Percentiles rank a stretch among this genome's conserved stretches.
These are phyloP conservation scores for Acanthoscelides obtectus DNA, from an alignment of 2,888 invertebrate species.

Conservation along the genomic window DNA sequence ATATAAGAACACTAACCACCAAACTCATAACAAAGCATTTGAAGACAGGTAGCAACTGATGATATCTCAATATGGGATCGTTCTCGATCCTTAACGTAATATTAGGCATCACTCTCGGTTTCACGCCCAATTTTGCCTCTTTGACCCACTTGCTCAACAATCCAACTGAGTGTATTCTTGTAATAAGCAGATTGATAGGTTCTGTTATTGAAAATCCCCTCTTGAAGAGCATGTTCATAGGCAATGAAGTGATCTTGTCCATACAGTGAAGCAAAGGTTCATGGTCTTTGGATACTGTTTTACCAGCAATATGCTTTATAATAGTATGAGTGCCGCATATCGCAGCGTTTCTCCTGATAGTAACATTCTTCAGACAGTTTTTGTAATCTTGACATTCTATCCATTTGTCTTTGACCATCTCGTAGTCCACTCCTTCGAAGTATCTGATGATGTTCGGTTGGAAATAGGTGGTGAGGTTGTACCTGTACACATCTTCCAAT, in stretches of 20 bases:
- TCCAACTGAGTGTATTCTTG: slow-evolving; percentile 29
- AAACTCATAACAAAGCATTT: neutral
- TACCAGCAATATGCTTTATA: slow-evolving; percentile 28
- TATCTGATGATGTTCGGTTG: slow-evolving; percentile 23
- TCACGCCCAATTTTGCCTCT: neutral
- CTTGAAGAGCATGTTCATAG: slow-evolving; percentile 35
- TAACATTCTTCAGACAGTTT: slow-evolving; percentile 29
- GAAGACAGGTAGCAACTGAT: slow-evolving; percentile 7
- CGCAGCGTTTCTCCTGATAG: slow-evolving; percentile 25
- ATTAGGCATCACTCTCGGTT: slow-evolving; percentile 3
- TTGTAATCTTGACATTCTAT: slow-evolving; percentile 23
- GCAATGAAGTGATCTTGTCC: slow-evolving; percentile 33
- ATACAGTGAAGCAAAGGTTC: slow-evolving; percentile 25
- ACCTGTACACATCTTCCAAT: slow-evolving; percentile 26
- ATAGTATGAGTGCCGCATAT: slow-evolving; percentile 31
- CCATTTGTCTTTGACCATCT: slow-evolving; percentile 7
- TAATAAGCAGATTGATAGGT: slow-evolving; percentile 30
- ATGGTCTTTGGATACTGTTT: slow-evolving; percentile 28
- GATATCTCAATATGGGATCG: neutral
- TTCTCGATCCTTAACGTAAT: neutral
- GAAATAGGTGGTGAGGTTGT: slow-evolving; percentile 28
- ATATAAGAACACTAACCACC: neutral
- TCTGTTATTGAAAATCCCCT: slow-evolving; percentile 36
- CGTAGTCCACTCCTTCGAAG: slow-evolving; percentile 16
- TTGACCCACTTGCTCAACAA: slow-evolving; percentile 20